Base-by-base conservation (phyloP, 2,113 vertebrate genomes). In the Scophthalmus maximus region DNA sequence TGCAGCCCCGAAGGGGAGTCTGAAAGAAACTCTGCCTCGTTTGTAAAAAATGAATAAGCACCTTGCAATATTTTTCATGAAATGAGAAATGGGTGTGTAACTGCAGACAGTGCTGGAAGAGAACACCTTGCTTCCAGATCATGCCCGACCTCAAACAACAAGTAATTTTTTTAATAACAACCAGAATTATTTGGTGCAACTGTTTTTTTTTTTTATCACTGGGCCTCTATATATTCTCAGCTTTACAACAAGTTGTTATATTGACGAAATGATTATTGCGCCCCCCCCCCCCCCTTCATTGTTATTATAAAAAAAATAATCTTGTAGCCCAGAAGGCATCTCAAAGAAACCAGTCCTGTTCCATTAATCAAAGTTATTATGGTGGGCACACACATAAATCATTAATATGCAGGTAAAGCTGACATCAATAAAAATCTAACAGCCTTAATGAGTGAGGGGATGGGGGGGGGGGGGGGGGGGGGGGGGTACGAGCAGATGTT, bases 401-500 rank as follows among this genome's bases (percentile, higher is more conserved):
- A 90, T 87, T 88, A 87, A 87, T 73, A 68, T 38, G 7, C 46
- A 51, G 72, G 62, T 61, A 85, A 84, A 83, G 70, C 80, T 78
- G 86, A 82, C 90, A 88, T 87, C 77, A 73, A 84, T 85, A 78
- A 85, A 47, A 88, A 66, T 69, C 64, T 74, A 83, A 87, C 58
- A 18, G 58, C 71, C 72, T 80, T 87, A 89, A 89, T 86, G 86
- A 87, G 77, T 56, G 73, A 71, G 65, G 62, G 18, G 32, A 9
- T 5, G 32, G 32, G 32, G 32, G 38, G 38, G 38, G 38, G 64
- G 74, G 56, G 65, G 34, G 49, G 55, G 73, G 50, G 68, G 68
- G 72, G 27, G 58, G 80, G 69, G 76, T 73, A 60, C 63, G 79
- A 89, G 81, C 91, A 92, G 89, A 90, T 92, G 87, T 88, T 87